Percentiles rank a stretch among this genome's conserved stretches.
Evolutionary conservation across 2,113 vertebrate species (phyloP).

Genomic region (Silurus meridionalis): DNA sequence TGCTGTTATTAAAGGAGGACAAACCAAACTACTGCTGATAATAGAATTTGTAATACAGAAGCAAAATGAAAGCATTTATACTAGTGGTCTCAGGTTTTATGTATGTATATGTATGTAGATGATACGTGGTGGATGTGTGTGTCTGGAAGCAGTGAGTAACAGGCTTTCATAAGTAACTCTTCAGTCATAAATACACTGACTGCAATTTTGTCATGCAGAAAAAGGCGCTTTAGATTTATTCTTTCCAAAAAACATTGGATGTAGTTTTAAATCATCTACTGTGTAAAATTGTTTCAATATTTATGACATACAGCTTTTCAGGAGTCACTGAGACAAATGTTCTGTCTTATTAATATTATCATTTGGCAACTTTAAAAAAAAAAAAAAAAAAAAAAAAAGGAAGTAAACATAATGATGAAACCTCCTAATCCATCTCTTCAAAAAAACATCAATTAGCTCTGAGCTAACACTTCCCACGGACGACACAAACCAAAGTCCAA

Average conservation of each 20-base stretch:
- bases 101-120: neutral
- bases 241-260: neutral
- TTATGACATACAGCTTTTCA: neutral
- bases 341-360: neutral
- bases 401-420: neutral
- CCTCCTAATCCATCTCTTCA: neutral
- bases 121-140: neutral
- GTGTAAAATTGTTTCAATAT: neutral
- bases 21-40: neutral
- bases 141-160: neutral
- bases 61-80: neutral
- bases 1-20: neutral
- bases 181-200: neutral
- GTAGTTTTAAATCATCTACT: neutral
- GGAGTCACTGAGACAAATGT: neutral
- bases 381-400: too few relatives aligned
- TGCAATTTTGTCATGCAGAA: neutral
- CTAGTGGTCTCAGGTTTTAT: neutral
- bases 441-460: conserved; percentile 16
- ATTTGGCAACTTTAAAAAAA: neutral
- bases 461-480: conserved; percentile 63
- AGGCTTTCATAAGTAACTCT: neutral
- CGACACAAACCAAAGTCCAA: conserved; percentile 61
- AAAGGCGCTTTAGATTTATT: neutral
- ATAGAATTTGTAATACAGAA: neutral